Conservation (phyloP, 2,797 vertebrate species). For the Telmatherina bonti region DNA sequence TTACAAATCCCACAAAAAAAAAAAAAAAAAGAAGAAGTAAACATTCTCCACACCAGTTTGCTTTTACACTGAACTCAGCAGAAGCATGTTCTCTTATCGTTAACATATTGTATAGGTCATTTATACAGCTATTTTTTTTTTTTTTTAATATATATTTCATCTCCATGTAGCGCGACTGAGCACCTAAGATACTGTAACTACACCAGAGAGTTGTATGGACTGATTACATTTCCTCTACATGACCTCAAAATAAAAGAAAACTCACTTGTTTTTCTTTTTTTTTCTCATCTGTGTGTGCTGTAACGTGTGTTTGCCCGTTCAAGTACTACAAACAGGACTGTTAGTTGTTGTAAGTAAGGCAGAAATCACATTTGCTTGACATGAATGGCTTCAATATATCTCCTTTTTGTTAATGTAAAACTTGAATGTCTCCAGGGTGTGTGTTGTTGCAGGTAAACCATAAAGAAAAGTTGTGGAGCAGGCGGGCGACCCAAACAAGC, state of each 20-base stretch:
- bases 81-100: conserved; percentile 57
- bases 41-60: conserved; percentile 86
- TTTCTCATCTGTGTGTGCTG: conserved; percentile 5
- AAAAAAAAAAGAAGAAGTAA: conserved; percentile 82
- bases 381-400: conserved; percentile 35
- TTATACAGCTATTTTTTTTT: conserved; percentile 58
- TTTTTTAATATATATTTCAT: conserved; percentile 40
- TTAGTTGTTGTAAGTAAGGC: conserved; percentile 73
- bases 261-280: background rate
- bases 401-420: conserved; percentile 27
- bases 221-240: conserved; percentile 16
- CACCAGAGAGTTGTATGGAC: conserved; percentile 36
- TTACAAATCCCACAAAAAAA: conserved; percentile 88
- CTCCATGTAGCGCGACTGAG: conserved; percentile 46
- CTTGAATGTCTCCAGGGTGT: conserved; percentile 8
- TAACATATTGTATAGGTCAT: conserved; percentile 61
- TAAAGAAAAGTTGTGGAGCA: conserved; percentile 61
- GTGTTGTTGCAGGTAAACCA: conserved; percentile 8
- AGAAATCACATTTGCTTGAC: conserved; percentile 67
- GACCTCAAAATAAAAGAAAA: conserved; percentile 24
- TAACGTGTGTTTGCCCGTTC: conserved; percentile 34
- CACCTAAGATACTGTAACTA: conserved; percentile 54
- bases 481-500: background rate
- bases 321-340: conserved; percentile 53
- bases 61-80: conserved; percentile 66